Conservation (phyloP, 2,797 vertebrate genomes). For the Aphelocoma californica region DNA sequence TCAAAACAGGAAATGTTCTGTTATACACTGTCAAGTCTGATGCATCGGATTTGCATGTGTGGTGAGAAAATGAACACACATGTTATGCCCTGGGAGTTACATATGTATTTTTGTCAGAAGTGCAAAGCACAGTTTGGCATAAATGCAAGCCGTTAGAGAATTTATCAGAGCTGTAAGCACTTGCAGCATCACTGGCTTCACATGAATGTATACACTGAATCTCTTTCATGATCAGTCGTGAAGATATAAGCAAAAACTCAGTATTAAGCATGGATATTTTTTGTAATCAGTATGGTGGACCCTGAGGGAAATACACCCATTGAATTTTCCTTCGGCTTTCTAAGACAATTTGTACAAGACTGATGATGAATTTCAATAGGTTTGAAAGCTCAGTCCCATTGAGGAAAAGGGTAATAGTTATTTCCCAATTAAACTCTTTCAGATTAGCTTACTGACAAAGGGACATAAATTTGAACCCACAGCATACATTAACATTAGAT, state of each 20-base stretch:
- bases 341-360: conserved; percentile 36
- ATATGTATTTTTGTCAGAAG: background rate
- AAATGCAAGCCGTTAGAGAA: background rate
- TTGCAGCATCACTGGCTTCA: background rate
- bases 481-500: conserved; percentile 41
- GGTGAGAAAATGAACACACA: background rate
- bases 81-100: background rate
- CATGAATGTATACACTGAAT: background rate
- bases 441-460: conserved; percentile 13
- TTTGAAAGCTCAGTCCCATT: conserved; percentile 39
- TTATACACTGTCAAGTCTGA: conserved; percentile 12
- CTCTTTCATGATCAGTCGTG: background rate
- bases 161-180: background rate
- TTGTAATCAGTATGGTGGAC: background rate
- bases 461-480: conserved; percentile 22
- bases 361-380: conserved; percentile 33
- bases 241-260: conserved; percentile 26
- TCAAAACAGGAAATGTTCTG: conserved; percentile 19
- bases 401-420: conserved; percentile 6
- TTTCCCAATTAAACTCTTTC: conserved; percentile 44
- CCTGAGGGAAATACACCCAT: conserved; percentile 37
- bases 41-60: background rate
- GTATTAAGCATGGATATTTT: conserved; percentile 47
- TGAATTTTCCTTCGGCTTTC: conserved; percentile 53
- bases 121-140: background rate